phyloP scores from a whole-genome alignment of 1,140 invertebrate genomes.

The Triops cancriformis region DNA sequence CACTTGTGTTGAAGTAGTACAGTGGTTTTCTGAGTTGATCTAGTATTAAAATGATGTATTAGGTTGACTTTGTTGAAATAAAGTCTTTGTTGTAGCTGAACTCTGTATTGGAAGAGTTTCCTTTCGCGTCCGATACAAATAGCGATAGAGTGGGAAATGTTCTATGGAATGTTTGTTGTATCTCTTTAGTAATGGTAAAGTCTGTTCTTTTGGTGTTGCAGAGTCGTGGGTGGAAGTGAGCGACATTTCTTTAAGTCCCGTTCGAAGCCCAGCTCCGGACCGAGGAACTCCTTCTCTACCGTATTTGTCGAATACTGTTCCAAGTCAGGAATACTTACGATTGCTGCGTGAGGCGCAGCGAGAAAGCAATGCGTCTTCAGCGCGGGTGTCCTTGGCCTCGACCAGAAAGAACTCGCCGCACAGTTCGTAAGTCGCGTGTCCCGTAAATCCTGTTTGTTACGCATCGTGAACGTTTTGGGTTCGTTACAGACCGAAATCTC shows the following conservation, averaged over 20 bases:
- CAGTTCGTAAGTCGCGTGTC: conserved; percentile 29
- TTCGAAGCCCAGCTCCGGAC: conserved; percentile 47
- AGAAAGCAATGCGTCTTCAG: conserved; percentile 75
- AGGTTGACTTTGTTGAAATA: too few relatives aligned
- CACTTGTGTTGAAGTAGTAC: too few relatives aligned
- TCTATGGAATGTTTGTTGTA: too few relatives aligned
- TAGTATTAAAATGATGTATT: too few relatives aligned
- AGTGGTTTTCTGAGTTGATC: too few relatives aligned
- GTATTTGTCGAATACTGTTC: conserved; percentile 29
- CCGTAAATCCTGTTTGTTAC: not conserved
- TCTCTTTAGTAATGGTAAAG: too few relatives aligned
- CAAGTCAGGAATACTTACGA: conserved; percentile 66
- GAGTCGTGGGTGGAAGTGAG: conserved; percentile 80
- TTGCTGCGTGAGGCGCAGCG: conserved; percentile 74
- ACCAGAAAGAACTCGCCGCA: conserved; percentile 53
- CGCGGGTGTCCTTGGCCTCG: conserved; percentile 67
- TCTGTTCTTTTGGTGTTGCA: conserved; percentile 40
- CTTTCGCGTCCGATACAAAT: too few relatives aligned
- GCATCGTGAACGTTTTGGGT: conserved; percentile 30
- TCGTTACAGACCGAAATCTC: conserved; percentile 70
- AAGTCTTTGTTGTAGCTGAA: too few relatives aligned
- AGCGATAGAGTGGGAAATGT: too few relatives aligned
- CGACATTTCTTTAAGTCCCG: conserved; percentile 35
- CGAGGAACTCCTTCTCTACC: conserved; percentile 47
- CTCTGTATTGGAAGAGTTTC: too few relatives aligned